These are phyloP conservation scores for Percopsis transmontana DNA, from an alignment of 2,113 vertebrate genomes.

Conservation along the genomic window DNA sequence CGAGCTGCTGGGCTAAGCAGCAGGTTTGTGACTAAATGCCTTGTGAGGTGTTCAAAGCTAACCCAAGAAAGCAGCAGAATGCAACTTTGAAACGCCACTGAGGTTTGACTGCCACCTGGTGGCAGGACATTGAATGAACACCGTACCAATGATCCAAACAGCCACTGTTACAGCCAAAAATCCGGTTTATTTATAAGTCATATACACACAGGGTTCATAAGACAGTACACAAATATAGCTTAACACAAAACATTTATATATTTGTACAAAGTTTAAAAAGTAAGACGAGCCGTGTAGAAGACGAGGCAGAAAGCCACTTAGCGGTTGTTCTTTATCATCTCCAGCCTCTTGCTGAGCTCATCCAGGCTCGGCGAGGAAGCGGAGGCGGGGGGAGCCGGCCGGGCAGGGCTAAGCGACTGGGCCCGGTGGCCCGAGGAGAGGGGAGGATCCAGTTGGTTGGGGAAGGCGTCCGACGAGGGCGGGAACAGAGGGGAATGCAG, in stretches of 20 bases:
- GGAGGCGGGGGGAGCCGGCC: constrained; percentile 50
- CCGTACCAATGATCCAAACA: too few species aligned
- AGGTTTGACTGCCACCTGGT: too few species aligned
- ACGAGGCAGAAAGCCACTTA: neutral
- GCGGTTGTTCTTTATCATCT: constrained; percentile 92
- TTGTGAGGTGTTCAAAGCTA: too few species aligned
- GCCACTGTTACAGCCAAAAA: too few species aligned
- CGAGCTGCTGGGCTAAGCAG: too few species aligned
- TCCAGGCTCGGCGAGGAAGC: constrained; percentile 84
- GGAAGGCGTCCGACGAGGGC: constrained; percentile 88
- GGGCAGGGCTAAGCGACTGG: constrained; percentile 71
- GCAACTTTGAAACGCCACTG: too few species aligned
- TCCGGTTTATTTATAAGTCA: too few species aligned
- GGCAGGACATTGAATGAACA: too few species aligned
- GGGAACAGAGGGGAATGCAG: constrained; percentile 79
- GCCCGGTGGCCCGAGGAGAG: constrained; percentile 76
- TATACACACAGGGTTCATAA: neutral
- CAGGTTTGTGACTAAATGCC: too few species aligned
- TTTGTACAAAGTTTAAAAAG: neutral
- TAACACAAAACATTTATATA: neutral
- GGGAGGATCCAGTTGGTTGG: constrained; percentile 83
- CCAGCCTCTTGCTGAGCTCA: constrained; percentile 91
- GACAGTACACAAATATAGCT: neutral
- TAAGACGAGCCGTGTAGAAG: too few species aligned
- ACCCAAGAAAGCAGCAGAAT: too few species aligned